These are phyloP conservation scores for Nymphalis io DNA, from an alignment of 1,140 invertebrate genomes.

Conservation along the genomic window DNA sequence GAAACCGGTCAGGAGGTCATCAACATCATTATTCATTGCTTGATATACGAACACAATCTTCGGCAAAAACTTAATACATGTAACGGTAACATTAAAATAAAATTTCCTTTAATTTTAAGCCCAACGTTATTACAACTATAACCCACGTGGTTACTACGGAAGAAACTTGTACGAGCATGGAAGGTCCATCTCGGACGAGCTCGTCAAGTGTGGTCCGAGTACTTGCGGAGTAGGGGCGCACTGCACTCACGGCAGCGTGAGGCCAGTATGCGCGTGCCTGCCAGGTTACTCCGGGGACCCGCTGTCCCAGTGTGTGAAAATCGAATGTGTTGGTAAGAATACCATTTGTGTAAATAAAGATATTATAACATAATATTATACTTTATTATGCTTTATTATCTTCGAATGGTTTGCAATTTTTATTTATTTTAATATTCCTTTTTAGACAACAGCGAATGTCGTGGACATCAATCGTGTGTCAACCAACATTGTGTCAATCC, in stretches of 20 bases:
- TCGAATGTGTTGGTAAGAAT: constrained; percentile 83
- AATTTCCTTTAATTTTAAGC: constrained; percentile 30
- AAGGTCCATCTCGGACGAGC: constrained; percentile 67
- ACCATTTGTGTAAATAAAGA: too few relatives aligned
- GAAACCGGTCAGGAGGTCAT: too few relatives aligned
- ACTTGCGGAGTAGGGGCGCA: constrained; percentile 84
- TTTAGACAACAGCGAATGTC: constrained; percentile 81
- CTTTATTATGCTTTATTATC: too few relatives aligned
- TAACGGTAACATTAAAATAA: too few relatives aligned
- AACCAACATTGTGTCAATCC: constrained; percentile 89
- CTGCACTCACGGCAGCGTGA: constrained; percentile 82
- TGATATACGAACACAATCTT: too few relatives aligned
- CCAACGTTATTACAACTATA: constrained; percentile 68
- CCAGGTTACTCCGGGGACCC: constrained; percentile 88
- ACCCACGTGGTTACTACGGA: constrained; percentile 54
- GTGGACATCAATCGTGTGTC: constrained; percentile 87
- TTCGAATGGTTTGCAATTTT: neutral
- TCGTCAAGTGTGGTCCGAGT: constrained; percentile 66
- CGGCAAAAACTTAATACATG: too few relatives aligned
- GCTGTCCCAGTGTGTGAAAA: constrained; percentile 82
- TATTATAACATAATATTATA: too few relatives aligned
- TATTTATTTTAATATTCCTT: too few relatives aligned
- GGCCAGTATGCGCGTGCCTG: constrained; percentile 87
- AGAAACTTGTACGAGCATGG: constrained; percentile 68
- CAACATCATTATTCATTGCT: too few relatives aligned